Conservation (phyloP, 2,113 vertebrate genomes). For the Sinosuthora webbiana region DNA sequence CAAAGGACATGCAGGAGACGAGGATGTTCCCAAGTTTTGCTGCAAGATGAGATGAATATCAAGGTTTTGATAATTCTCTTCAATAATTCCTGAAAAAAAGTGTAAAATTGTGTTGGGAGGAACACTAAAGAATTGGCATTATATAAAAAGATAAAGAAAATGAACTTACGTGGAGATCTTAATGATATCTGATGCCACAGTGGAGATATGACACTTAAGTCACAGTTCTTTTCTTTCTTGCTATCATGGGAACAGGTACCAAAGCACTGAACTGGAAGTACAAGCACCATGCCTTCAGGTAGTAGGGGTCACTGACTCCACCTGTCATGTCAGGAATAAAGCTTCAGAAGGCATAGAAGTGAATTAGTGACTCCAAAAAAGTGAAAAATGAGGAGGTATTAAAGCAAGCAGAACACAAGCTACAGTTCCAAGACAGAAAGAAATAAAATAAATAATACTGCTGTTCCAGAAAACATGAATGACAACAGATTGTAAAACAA, state of each 20-base stretch:
- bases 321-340: not conserved
- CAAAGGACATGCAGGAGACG: not conserved
- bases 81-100: not conserved
- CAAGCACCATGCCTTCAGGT: not conserved
- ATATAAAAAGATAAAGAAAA: not conserved
- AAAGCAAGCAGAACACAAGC: not conserved
- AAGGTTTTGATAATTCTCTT: not conserved
- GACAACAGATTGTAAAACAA: not conserved
- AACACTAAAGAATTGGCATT: not conserved
- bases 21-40: not conserved
- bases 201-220: not conserved
- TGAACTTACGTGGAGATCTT: not conserved
- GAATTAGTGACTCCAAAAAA: not conserved
- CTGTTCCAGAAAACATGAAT: not conserved
- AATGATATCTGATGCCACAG: not conserved
- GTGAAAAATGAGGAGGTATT: not conserved
- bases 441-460: not conserved
- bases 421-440: not conserved
- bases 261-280: not conserved
- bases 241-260: not conserved
- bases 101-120: not conserved
- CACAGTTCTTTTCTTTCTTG: not conserved
- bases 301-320: not conserved
- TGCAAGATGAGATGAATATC: not conserved
- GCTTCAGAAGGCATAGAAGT: not conserved